Percentiles rank a stretch among this genome's conserved stretches.
Evolutionary conservation across 2,797 vertebrate genomes (phyloP).

Genomic region (Ceyx erithaca): DNA sequence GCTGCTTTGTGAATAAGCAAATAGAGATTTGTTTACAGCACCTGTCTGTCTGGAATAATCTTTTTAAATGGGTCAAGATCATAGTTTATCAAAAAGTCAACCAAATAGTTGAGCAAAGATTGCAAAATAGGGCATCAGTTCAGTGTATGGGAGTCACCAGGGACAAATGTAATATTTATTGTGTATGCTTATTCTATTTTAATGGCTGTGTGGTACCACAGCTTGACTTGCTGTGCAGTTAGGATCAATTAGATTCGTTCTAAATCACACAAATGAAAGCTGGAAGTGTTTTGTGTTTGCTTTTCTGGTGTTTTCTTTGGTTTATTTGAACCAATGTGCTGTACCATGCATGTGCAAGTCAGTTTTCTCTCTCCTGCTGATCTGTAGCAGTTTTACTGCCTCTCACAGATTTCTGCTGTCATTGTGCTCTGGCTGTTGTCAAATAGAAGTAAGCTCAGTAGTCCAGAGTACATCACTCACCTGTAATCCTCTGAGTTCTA

Average conservation of each 20-base stretch:
- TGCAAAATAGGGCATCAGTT: background rate
- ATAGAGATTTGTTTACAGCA: background rate
- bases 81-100: background rate
- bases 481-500: background rate
- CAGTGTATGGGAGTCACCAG: background rate
- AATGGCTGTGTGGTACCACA: background rate
- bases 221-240: background rate
- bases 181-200: background rate
- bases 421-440: background rate
- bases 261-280: background rate
- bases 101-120: background rate
- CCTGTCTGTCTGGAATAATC: background rate
- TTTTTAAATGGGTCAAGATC: conserved; percentile 5
- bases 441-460: background rate
- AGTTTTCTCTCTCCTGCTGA: background rate
- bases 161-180: background rate
- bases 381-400: background rate
- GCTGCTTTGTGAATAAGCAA: background rate
- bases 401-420: background rate
- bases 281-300: background rate
- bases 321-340: background rate
- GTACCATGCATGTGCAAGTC: background rate
- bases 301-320: background rate
- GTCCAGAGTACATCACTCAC: background rate
- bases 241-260: background rate